Evolutionary conservation across 1,140 invertebrate genomes (phyloP), one percentile per base, ranked within the genome.

Genomic region (Eubasilissa regina): DNA sequence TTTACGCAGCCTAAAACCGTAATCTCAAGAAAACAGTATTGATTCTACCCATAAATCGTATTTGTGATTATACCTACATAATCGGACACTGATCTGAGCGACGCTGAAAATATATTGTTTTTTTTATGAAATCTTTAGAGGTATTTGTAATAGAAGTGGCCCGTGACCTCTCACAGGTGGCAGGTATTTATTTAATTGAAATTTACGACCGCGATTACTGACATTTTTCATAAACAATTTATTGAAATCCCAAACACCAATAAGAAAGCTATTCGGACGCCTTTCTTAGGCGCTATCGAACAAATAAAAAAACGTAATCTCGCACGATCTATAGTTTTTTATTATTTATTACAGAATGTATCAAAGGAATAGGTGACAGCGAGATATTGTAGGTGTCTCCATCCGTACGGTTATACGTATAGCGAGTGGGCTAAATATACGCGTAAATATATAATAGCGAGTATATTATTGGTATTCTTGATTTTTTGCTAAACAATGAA

Each of bases 141-240:
- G 17, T 44, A 51, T 77, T 77, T 77, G 66, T 77, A 66, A 66
- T 19, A n/a, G 51, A 53, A 25, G 51, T 58, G 64, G 25, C 66
- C 76, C 53, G 51, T 78, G 76, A 48, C 76, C 76, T 58, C 66
- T 48, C 66, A 55, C 19, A 70, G 76, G 76, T 78, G 76, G 66
- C 56, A 56, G 51, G 19, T 58, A 70, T 72, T 51, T 72, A 70
- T 72, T 53, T 78, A 78, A 78, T 78, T 78, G 76, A 78, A 78
- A 78, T 78, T 78, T 78, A 78, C 66, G 62, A 58, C 64, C 76
- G 51, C 48, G 55, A 78, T 51, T 66, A 72, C 76, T 70, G 76
- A 78, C 53, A 45, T 58, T 58, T 70, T 56, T 70, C 64, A 72
- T 55, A 78, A 58, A 68, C 76, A 70, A 70, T 70, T 70, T 78